Evolutionary conservation across 1,140 invertebrate genomes (phyloP).

Genomic region (Gryllus bimaculatus): DNA sequence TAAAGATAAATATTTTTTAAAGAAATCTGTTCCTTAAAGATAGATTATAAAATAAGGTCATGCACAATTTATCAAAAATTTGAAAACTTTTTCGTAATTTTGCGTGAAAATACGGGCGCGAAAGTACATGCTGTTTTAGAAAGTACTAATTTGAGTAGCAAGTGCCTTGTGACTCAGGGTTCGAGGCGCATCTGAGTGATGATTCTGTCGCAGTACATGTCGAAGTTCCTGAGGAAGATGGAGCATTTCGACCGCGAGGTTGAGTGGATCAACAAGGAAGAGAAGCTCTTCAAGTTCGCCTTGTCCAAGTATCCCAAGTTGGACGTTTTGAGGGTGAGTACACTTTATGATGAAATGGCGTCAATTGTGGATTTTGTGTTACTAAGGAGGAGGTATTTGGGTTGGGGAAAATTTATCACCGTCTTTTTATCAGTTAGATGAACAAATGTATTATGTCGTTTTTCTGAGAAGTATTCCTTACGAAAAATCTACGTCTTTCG

Average conservation of each 20-base stretch:
- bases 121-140: background rate
- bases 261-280: conserved; percentile 82
- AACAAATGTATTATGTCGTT: no score
- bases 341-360: background rate
- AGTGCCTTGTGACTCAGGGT: conserved; percentile 7
- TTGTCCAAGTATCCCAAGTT: conserved; percentile 61
- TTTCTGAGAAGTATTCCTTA: no score
- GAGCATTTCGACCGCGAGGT: conserved; percentile 60
- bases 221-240: conserved; percentile 61
- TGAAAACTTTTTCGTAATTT: no score
- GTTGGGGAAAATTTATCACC: no score
- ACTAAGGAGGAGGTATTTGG: background rate
- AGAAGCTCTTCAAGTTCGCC: conserved; percentile 73
- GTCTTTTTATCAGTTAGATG: no score
- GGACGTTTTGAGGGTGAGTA: conserved; percentile 53
- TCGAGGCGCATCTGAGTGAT: background rate
- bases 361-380: background rate
- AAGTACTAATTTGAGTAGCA: background rate
- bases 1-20: no score
- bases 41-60: no score
- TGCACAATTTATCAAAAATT: no score
- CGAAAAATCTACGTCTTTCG: no score
- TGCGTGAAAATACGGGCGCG: no score
- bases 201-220: conserved; percentile 48
- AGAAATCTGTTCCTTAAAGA: no score